Base-by-base conservation (phyloP, 2,888 invertebrate species). In the Leptopterna dolabrata region DNA sequence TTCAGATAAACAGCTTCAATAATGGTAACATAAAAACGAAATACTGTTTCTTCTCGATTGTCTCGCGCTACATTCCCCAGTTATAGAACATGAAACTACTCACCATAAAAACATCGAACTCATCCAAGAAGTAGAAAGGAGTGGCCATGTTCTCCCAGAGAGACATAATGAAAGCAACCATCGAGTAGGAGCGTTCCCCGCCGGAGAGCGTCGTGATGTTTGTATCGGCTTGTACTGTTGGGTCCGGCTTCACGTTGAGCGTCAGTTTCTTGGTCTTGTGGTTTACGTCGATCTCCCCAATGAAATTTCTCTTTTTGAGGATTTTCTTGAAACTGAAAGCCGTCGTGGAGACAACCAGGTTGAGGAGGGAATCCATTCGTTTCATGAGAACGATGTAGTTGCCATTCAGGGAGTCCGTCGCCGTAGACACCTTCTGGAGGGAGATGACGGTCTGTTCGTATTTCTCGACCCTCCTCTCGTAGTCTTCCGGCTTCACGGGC, bases 91-190 rank as follows among this genome's bases (percentile, higher is more conserved):
- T 36, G 36, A 86, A 24, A 86, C 24, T 71, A 29, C 43, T 92
- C 91, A 96, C 98, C 96, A 99, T 98, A 91, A 97, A 99, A 0
- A 99, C 98, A 91, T 99, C 98, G 91, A 98, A 99, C 93, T 99
- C 99, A 92, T 99, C 99, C 90, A 99, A 93, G 92, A 98, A 95
- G 93, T 96, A 96, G 92, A 99, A 98, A 0, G 99, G 99, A 91
- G 97, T 94, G 91, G 96, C 95, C 91, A 97, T 96, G 89, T 96
- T 96, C 88, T 97, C 96, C 99, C 99, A 99, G 45, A 99, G 93
- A 43, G 98, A 95, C 92, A 98, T 94, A 89, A 99, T 94, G 92
- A 99, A 97, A 47, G 97, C 97, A 14, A 90, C 96, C 0, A 98
- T 99, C n/a, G 97, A 95, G 92, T 96, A 99, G 1, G 98, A 98